Conservation (phyloP, 2,888 invertebrate genomes). For the Pelosia muscerda region DNA sequence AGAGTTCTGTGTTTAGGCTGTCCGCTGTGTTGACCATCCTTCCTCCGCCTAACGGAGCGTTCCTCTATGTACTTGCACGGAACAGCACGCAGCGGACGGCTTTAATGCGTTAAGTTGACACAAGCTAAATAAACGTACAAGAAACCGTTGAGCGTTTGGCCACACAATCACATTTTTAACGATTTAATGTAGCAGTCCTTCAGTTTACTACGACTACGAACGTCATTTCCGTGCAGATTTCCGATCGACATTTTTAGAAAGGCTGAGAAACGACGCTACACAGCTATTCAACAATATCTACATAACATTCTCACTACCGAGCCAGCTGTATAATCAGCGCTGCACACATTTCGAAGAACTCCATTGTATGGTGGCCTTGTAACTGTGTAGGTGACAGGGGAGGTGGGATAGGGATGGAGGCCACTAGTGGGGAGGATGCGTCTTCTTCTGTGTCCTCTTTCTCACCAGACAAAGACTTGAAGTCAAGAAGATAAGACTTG, state of each 20-base stretch:
- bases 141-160: background rate
- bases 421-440: slow-evolving; percentile 51
- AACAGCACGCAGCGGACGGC: background rate
- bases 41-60: background rate
- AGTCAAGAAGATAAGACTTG: slow-evolving; percentile 98
- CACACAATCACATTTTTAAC: background rate
- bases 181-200: too few relatives aligned
- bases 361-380: slow-evolving; percentile 98
- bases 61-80: background rate
- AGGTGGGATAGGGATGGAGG: slow-evolving; percentile 62
- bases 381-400: slow-evolving; percentile 59
- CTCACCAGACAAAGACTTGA: slow-evolving; percentile 96
- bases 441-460: slow-evolving; percentile 87
- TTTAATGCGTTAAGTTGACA: background rate
- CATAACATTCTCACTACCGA: slow-evolving; percentile 85
- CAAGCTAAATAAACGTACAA: background rate
- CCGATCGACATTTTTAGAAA: background rate
- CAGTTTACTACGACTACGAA: background rate
- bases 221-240: background rate
- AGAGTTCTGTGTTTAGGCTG: background rate
- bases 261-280: background rate
- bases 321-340: slow-evolving; percentile 99
- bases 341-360: slow-evolving; percentile 99
- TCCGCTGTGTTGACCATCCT: background rate
- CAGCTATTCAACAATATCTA: slow-evolving; percentile 1